Evolutionary conservation across 1,140 invertebrate genomes (phyloP).

Genomic region (Ruditapes philippinarum): DNA sequence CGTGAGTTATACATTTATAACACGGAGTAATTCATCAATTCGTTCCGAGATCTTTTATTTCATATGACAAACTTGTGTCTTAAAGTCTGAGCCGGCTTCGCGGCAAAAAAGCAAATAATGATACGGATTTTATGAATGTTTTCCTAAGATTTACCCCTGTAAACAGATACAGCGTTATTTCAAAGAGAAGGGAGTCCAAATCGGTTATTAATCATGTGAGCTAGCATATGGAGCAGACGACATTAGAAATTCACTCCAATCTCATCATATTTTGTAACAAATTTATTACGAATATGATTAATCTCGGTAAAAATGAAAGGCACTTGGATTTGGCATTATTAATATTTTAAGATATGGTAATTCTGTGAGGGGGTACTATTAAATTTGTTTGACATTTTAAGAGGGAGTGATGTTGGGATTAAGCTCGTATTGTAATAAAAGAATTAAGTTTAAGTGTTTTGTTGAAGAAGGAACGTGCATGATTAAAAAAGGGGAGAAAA

Average conservation of each 20-base stretch:
- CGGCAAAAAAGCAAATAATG: slow-evolving; percentile 16
- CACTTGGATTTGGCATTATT: not conserved
- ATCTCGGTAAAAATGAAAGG: not conserved
- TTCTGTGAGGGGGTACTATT: not conserved
- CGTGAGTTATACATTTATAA: slow-evolving; percentile 12
- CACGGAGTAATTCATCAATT: slow-evolving; percentile 12
- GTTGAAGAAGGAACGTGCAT: too few relatives aligned
- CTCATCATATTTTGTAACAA: not conserved
- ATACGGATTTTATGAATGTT: slow-evolving; percentile 47
- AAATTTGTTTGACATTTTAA: too few relatives aligned
- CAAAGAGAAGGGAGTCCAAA: slow-evolving; percentile 3
- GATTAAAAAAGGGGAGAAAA: too few relatives aligned
- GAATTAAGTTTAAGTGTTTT: too few relatives aligned
- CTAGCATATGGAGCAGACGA: slow-evolving; percentile 6
- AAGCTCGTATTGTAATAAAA: too few relatives aligned
- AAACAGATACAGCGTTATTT: slow-evolving; percentile 60
- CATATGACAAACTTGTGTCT: slow-evolving; percentile 45
- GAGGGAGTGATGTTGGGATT: too few relatives aligned
- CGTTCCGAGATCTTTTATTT: not conserved
- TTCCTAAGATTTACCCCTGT: slow-evolving; percentile 11
- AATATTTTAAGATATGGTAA: not conserved
- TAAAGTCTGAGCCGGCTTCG: not conserved
- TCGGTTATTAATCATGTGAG: slow-evolving; percentile 42
- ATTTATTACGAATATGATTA: slow-evolving; percentile 13
- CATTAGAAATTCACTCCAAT: slow-evolving; percentile 9